Conservation (phyloP, 2,797 vertebrate species). For the Mormyrops boulengeri region DNA sequence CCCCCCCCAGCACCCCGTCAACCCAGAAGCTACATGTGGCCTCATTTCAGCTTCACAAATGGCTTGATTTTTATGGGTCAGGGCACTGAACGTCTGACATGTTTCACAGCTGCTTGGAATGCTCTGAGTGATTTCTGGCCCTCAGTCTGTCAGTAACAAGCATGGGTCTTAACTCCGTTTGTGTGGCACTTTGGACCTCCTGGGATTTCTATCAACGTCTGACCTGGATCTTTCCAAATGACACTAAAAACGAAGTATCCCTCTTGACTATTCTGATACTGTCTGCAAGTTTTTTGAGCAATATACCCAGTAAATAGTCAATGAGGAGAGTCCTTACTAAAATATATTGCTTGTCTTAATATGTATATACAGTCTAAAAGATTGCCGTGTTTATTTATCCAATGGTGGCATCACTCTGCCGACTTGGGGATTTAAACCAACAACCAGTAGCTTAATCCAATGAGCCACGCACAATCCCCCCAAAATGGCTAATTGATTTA, state of each 20-base stretch:
- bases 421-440: not conserved
- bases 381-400: not conserved
- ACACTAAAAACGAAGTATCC: not conserved
- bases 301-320: not conserved
- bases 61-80: not conserved
- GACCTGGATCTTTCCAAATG: not conserved
- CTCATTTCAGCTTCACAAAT: not conserved
- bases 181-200: not conserved
- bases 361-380: not conserved
- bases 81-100: not conserved
- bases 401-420: not conserved
- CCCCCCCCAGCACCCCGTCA: not conserved
- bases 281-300: not conserved
- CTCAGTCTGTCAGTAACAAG: not conserved
- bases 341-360: not conserved
- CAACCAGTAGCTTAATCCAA: not conserved
- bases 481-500: not conserved
- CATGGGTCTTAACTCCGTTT: not conserved
- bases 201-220: not conserved
- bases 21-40: not conserved
- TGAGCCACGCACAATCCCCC: not conserved
- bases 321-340: not conserved
- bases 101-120: not conserved
- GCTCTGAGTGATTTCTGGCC: not conserved
- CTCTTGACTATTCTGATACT: not conserved